Percentiles rank a stretch among this genome's conserved stretches.
phyloP scores from a whole-genome alignment of 1,140 invertebrate genomes.

The Eulimnadia texana region DNA sequence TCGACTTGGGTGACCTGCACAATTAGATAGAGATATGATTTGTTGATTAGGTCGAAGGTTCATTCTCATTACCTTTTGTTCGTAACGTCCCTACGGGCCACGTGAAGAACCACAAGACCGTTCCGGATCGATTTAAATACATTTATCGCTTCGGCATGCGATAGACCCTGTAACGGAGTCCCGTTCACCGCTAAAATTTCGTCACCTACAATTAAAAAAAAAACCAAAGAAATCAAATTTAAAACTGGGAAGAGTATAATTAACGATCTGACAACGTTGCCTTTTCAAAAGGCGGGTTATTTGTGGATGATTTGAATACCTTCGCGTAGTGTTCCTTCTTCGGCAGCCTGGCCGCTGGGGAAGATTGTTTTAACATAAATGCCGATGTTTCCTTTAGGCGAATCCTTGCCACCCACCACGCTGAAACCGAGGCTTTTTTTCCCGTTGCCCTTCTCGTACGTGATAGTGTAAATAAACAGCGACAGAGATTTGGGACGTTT shows the following conservation, averaged over 20 bases:
- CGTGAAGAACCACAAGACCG: conserved; percentile 65
- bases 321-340: conserved; percentile 64
- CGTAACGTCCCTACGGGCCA: conserved; percentile 45
- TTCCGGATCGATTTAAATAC: conserved; percentile 78
- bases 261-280: not conserved
- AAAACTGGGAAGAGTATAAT: no score
- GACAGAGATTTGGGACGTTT: conserved; percentile 29
- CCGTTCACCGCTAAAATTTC: conserved; percentile 84
- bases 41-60: not conserved
- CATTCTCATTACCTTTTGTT: conserved; percentile 21
- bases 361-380: conserved; percentile 89
- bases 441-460: conserved; percentile 65
- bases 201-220: conserved; percentile 50
- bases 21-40: not conserved
- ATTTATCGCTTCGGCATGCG: conserved; percentile 72
- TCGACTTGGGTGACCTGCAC: conserved; percentile 10
- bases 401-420: conserved; percentile 78
- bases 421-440: conserved; percentile 79
- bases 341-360: conserved; percentile 70
- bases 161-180: conserved; percentile 59
- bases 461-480: conserved; percentile 36
- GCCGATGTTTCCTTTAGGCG: conserved; percentile 72
- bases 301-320: conserved; percentile 35
- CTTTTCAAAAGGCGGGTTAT: not conserved
- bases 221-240: no score